These are phyloP conservation scores for Eurystomus glaucurus DNA, from an alignment of 2,797 vertebrate species.

Conservation along the genomic window DNA sequence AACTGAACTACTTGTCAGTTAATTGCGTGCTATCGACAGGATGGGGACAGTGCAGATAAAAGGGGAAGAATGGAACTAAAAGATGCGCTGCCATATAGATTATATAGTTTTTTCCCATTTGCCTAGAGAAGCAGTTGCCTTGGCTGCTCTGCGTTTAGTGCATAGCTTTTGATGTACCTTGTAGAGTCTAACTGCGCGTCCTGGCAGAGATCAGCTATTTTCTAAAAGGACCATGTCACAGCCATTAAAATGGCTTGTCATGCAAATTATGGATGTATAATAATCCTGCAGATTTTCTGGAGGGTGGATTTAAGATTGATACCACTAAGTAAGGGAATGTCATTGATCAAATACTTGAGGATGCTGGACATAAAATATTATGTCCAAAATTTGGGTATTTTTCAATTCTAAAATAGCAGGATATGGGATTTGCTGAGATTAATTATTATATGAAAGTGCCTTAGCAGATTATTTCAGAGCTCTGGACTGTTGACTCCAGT, in stretches of 20 bases:
- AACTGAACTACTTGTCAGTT: neutral
- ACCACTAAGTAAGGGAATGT: neutral
- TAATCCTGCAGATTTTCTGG: neutral
- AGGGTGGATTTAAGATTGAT: neutral
- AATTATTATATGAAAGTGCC: slow-evolving; percentile 63
- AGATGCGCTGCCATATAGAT: neutral
- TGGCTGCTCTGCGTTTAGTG: neutral
- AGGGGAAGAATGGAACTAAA: neutral
- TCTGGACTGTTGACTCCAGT: slow-evolving; percentile 65
- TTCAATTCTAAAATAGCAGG: slow-evolving; percentile 19
- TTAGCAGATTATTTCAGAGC: slow-evolving; percentile 65
- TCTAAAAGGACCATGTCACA: neutral
- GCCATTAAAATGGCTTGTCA: neutral
- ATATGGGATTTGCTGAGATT: slow-evolving; percentile 64
- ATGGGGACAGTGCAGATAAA: neutral
- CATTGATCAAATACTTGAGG: neutral
- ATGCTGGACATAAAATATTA: slow-evolving; percentile 40
- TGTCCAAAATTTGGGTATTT: slow-evolving; percentile 22
- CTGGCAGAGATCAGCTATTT: neutral
- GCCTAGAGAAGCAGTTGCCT: neutral
- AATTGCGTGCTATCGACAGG: neutral
- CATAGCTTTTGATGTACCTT: neutral
- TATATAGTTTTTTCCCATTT: neutral
- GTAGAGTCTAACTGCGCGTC: neutral
- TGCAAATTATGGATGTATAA: neutral